phyloP scores from a whole-genome alignment of 2,113 vertebrate species.

The Mesocricetus auratus region DNA sequence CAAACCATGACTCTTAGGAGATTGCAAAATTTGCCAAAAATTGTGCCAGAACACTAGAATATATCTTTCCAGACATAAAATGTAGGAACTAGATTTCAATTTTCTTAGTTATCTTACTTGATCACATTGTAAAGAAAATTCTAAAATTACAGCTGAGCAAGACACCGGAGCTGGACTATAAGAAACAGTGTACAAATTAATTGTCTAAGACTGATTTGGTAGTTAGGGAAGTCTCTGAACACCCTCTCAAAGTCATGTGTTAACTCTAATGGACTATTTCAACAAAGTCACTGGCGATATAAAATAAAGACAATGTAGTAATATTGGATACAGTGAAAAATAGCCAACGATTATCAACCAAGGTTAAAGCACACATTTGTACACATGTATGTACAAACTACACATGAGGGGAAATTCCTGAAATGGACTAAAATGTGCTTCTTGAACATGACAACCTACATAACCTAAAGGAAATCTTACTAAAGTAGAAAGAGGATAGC shows the following conservation, averaged over 20 bases:
- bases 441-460: neutral
- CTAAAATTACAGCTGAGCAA: neutral
- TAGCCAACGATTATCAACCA: neutral
- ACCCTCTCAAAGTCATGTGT: neutral
- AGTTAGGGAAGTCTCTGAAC: neutral
- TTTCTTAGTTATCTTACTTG: neutral
- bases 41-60: neutral
- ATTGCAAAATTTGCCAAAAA: neutral
- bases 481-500: neutral
- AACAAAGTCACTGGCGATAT: neutral
- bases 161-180: neutral
- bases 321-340: slow-evolving; percentile 15
- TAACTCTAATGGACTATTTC: neutral
- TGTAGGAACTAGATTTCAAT: neutral
- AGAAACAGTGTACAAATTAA: neutral
- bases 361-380: slow-evolving; percentile 6
- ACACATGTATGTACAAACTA: neutral
- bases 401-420: neutral
- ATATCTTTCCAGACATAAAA: neutral
- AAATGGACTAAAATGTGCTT: neutral
- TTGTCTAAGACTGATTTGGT: neutral
- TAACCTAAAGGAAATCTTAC: neutral
- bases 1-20: slow-evolving; percentile 17
- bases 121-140: neutral
- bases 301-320: slow-evolving; percentile 47